Conservation (phyloP, 2,888 invertebrate species). For the Magallana nippona region DNA sequence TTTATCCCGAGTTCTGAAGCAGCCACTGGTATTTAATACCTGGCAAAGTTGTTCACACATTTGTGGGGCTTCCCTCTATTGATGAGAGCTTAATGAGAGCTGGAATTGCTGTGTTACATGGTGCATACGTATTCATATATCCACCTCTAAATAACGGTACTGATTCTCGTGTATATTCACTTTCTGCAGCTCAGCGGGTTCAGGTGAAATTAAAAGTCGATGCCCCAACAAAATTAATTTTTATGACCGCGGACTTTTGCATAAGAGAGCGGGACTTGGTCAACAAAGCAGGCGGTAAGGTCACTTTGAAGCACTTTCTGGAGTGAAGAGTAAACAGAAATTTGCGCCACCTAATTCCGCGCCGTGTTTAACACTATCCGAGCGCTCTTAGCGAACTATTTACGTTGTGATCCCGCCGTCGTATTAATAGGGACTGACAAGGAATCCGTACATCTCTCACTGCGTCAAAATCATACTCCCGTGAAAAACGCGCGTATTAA, state of each 20-base stretch:
- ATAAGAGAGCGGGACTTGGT: not conserved
- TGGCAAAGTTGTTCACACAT: no score
- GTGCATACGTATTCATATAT: no score
- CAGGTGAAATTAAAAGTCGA: not conserved
- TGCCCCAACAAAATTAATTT: constrained; percentile 10
- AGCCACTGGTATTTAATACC: no score
- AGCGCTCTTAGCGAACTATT: constrained; percentile 21
- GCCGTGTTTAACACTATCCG: not conserved
- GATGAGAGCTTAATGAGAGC: no score
- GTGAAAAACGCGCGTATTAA: constrained; percentile 6
- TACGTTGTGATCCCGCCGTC: not conserved
- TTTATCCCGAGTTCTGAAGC: no score
- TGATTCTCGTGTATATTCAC: not conserved
- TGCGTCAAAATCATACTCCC: constrained; percentile 13
- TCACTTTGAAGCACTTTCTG: not conserved
- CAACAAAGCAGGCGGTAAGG: constrained; percentile 1
- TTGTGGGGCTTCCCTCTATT: no score
- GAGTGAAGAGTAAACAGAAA: constrained; percentile 7
- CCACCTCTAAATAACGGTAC: no score
- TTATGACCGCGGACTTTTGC: constrained; percentile 3
- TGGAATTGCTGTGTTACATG: no score
- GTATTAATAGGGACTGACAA: constrained; percentile 23
- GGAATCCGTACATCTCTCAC: not conserved
- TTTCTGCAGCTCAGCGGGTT: not conserved
- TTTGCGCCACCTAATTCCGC: not conserved